Base-by-base conservation (phyloP, 1,140 invertebrate genomes). In the Gryon sp. region DNA sequence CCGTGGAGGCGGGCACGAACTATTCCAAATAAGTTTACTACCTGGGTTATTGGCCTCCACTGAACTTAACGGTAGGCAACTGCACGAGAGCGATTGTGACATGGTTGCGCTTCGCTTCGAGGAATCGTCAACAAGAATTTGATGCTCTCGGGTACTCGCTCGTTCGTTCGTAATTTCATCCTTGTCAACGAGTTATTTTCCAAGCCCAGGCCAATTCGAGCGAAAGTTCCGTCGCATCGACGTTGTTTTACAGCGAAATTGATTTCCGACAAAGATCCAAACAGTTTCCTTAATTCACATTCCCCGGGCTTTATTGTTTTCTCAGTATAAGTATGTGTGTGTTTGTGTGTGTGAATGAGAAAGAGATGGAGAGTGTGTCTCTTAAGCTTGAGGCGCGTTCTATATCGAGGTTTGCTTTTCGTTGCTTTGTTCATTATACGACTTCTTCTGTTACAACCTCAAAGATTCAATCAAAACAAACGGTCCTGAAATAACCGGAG, bases 1-100 rank as follows among this genome's bases (percentile, higher is more conserved):
- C 19, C 69, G 78, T 45, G 76, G 62, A 78, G 76, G 68, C 59
- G 76, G 63, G 28, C 68, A 68, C 53, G 63, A 78, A 74, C 78
- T 83, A 83, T 84, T 84, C 83, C 80, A 83, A 84, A 84, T 84
- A 83, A 84, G 82, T 83, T 83, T 82, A 78, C 76, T 74, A 78
- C 76, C 66, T 84, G 79, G 83, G 82, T 84, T 84, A 84, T 84
- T 84, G 83, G 78, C 83, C 83, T 83, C 82, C 38, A 74, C 75
- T 84, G 83, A 84, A 83, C 82, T 82, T 84, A 84, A 84, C 83
- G 83, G 83, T 83, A 82, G 81, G 70, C 62, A 76, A 52, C 76
- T 65, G 75, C 68, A 78, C 65, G 73, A 77, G 68, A 77, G 75
- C 82, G 78, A 82, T 83, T 83, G 83, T 83, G 82, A 84, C 82